Evolutionary conservation across 2,888 invertebrate species (phyloP), one percentile per base, ranked within the genome.

Genomic region (Aleiodes leptofemur): DNA sequence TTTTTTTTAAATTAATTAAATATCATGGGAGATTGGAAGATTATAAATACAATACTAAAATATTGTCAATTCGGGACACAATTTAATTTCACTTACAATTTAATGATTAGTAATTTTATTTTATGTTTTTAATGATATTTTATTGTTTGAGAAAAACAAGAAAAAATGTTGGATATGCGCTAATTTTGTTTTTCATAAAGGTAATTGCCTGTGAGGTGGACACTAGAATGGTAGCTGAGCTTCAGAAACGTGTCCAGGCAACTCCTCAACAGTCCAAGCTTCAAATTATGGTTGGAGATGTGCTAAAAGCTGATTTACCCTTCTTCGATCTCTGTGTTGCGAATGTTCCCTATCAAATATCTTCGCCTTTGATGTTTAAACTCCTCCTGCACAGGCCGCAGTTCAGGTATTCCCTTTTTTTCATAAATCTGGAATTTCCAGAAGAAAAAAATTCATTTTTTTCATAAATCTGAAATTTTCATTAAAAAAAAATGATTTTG

Each of bases 271-370:
- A 98, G 90, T 92, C 94, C 3, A 99, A 98, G 90, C 91, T 99
- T 50, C 95, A 98, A 88, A 96, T 99, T 78, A 91, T 97, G 81
- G 92, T 98, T 72, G 99, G 99, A 1, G 99, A 99, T 91, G 97
- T 97, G 9, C 91, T 99, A 23, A 98, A 98, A 90, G 94, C 95
- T 16, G 96, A 98, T 69, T 91, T 99, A 74, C 99, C 99, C 3
- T 97, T 97, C 87, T 99, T 99, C 90, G 97, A 99, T 90, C 94
- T 99, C 31, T 99, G 99, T 90, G 96, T 99, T 38, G 99, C 99
- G 31, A 99, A 99, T 91, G 92, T 99, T 59, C 99, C 99, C 0
- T 99, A 99, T 86, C 98, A 99, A 91, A 98, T 99, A 84, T 97
- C 97, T 82, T 98, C 98, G 1, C 98, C 98, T 0, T 91, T 99